These are phyloP conservation scores for Smittia aterrima DNA, from an alignment of 2,888 invertebrate genomes.

Conservation along the genomic window DNA sequence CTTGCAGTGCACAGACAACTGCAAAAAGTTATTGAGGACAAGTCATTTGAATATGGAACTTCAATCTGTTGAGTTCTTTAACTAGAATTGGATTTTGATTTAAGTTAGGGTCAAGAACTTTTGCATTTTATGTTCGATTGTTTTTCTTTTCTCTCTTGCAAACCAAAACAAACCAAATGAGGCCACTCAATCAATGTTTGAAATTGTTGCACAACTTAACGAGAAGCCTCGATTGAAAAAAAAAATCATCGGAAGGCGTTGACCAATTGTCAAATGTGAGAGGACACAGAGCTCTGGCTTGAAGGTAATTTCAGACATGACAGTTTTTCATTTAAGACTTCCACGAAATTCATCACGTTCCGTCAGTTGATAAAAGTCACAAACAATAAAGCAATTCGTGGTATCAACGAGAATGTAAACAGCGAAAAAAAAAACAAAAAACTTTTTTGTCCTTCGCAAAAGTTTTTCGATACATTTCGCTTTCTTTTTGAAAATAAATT, in stretches of 20 bases:
- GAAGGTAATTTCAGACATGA: background rate
- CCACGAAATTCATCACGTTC: constrained; percentile 16
- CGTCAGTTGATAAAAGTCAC: background rate
- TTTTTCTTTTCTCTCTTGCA: too few relatives aligned
- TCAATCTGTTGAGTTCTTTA: too few relatives aligned
- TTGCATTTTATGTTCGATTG: too few relatives aligned
- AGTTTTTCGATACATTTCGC: constrained; percentile 36
- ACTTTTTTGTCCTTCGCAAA: constrained; percentile 26
- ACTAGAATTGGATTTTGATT: background rate
- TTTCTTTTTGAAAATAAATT: background rate
- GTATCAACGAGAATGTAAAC: background rate
- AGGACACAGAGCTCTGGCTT: background rate
- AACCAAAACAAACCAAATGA: too few relatives aligned
- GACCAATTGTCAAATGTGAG: too few relatives aligned
- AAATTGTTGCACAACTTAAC: too few relatives aligned
- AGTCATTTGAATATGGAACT: too few relatives aligned
- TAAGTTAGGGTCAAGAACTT: too few relatives aligned
- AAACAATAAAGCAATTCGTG: background rate
- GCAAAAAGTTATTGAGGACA: background rate
- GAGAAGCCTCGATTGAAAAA: background rate
- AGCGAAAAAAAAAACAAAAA: background rate
- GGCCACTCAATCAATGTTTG: too few relatives aligned
- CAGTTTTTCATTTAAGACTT: background rate
- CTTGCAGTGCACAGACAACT: background rate
- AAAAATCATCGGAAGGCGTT: background rate